Evolutionary conservation across 2,113 vertebrate genomes (phyloP), one percentile per base, ranked within the genome.

Genomic region (Hippoglossus stenolepis): DNA sequence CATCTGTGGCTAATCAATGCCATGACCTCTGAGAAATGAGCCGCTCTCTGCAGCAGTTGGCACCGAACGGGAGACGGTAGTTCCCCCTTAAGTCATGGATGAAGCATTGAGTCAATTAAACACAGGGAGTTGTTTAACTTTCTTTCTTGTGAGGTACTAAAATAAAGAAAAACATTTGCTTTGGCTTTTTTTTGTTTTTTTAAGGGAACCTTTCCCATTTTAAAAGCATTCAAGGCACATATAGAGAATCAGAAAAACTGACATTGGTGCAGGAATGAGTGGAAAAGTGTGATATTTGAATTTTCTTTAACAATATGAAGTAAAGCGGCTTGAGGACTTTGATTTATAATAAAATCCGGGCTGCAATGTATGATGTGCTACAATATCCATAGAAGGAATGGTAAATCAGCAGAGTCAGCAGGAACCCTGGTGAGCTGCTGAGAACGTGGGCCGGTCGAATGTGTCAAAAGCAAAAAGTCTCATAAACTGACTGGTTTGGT

Each of bases 1-100:
- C 76, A 85, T 83, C 81, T 83, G 83, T 71, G 62, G 73, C 56
- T 85, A 91, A 93, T 93, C 92, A 87, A 91, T 91, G 79, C 66
- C 77, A 64, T 68, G 87, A 93, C 92, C 90, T 88, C 70, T 18
- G 75, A 89, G 87, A 91, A 89, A 90, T 85, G 66, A 90, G 77
- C 63, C 65, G 70, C 78, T 85, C 83, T 89, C 75, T 68, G 54
- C 56, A 77, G 70, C 77, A 80, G 47, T 80, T 79, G 47, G 43
- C 67, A 64, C 77, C 60, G 78, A 85, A 80, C 40, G 75, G 66
- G 45, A 58, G 56, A 70, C 70, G 72, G 47, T 70, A 63, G 77
- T 60, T 69, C 62, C 21, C 28, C 35, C 20, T 31, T 43, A 51
- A 73, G 54, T 86, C 62, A 73, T 18, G 5, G 47, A 71, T 53